Evolutionary conservation across 2,888 invertebrate genomes (phyloP), one percentile per base, ranked within the genome.

Genomic region (Papilio protenor): DNA sequence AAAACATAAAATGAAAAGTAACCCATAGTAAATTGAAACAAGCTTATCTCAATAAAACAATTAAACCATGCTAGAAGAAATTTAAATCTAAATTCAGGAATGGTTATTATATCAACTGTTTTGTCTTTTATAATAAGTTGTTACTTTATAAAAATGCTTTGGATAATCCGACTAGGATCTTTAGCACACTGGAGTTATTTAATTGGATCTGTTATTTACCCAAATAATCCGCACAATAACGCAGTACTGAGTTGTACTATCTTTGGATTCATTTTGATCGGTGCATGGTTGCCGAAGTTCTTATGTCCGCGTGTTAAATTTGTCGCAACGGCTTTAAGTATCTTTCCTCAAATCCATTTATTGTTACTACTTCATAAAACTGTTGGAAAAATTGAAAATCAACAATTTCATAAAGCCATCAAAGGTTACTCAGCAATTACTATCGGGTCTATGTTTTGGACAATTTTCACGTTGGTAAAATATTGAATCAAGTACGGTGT

Each of bases 131-230:
- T 86, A 11, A 81, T 81, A 66, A 80, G 86, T 76, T 82, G 85
- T 27, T 27, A 86, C 1, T 16, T 85, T 70, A 73, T 85, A 1
- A 88, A 88, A 79, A 2, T 85, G 23, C 78, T 91, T 14, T 89
- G 89, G 88, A 18, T 87, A 12, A 55, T 89, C 52, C 86, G 90
- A 8, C 81, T 89, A 57, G 88, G 86, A 23, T 84, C 88, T 11
- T 80, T 91, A 64, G 89, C 88, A 21, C 90, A 91, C 75, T 92
- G 91, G 91, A 90, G 91, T 77, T 90, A 89, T 73, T 80, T 90
- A 5, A 75, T 92, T 57, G 91, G 89, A 21, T 81, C 83, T n/a
- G 80, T 85, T 6, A 16, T 90, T 12, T 89, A 84, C 23, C 87
- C 90, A 11, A 77, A 82, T 69, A 83, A 87, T 66, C 10, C 78